phyloP scores from a whole-genome alignment of 2,797 vertebrate genomes.

The Meda fulgida region DNA sequence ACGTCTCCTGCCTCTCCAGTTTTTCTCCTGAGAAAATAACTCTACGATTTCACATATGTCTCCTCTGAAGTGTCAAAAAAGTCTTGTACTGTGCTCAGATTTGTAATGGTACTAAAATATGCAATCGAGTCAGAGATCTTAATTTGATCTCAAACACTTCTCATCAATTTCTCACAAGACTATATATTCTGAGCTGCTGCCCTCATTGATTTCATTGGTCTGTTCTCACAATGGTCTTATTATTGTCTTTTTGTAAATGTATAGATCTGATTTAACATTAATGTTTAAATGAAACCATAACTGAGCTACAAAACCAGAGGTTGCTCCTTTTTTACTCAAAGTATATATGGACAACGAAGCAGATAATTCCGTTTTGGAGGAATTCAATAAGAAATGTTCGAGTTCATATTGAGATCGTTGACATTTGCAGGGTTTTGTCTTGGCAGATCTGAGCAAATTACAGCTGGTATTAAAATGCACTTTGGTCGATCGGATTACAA shows the following conservation, averaged over 20 bases:
- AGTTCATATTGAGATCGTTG: not conserved
- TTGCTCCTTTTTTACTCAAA: not conserved
- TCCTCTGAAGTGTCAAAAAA: not conserved
- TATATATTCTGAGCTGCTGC: not conserved
- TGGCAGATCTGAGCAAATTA: not conserved
- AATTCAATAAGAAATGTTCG: not conserved
- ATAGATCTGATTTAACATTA: not conserved
- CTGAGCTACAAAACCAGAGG: not conserved
- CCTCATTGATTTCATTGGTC: not conserved
- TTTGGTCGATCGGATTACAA: too few species aligned
- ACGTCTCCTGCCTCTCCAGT: constrained; percentile 57
- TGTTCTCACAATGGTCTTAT: not conserved
- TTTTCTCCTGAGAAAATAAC: constrained; percentile 39
- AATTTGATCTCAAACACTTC: not conserved
- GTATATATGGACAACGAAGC: not conserved
- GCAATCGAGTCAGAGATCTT: not conserved
- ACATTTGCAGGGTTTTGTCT: not conserved
- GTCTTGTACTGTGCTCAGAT: not conserved
- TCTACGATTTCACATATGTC: not conserved
- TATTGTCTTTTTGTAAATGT: not conserved
- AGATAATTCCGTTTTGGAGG: not conserved
- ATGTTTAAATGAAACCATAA: not conserved
- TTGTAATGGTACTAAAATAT: not conserved
- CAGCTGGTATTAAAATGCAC: too few species aligned
- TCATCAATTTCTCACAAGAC: not conserved